phyloP scores from a whole-genome alignment of 2,113 vertebrate genomes.

The Bolborhynchus lineola region DNA sequence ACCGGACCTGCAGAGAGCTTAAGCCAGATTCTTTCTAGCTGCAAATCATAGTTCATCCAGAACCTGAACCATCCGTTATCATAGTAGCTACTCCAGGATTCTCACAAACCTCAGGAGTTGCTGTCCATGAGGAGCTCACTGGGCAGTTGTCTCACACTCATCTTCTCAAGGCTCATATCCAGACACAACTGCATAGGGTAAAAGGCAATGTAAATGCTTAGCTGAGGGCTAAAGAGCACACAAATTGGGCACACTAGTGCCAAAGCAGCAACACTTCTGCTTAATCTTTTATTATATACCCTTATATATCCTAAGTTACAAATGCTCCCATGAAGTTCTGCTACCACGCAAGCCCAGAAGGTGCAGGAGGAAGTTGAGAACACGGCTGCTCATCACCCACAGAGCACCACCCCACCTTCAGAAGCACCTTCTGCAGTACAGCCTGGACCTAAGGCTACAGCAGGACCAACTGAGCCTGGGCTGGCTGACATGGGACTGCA shows the following conservation, averaged over 20 bases:
- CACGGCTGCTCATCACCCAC: neutral
- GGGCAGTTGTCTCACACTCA: neutral
- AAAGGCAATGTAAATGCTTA: neutral
- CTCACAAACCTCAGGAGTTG: neutral
- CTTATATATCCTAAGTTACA: neutral
- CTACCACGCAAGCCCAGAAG: neutral
- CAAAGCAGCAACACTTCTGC: neutral
- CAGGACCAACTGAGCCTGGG: accelerated
- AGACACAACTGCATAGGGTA: neutral
- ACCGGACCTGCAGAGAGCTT: neutral
- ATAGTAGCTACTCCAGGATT: neutral
- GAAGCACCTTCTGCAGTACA: accelerated
- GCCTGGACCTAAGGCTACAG: neutral
- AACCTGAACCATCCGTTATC: neutral
- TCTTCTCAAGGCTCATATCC: neutral
- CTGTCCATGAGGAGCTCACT: neutral
- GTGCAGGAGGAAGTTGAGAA: neutral
- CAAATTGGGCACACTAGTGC: neutral
- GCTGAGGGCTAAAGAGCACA: neutral
- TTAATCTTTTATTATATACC: neutral
- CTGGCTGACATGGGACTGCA: neutral
- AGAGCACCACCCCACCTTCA: neutral
- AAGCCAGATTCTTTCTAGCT: neutral
- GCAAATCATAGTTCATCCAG: neutral
- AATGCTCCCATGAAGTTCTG: neutral